Evolutionary conservation across 2,113 vertebrate species (phyloP).

Genomic region (Varanus komodoensis): DNA sequence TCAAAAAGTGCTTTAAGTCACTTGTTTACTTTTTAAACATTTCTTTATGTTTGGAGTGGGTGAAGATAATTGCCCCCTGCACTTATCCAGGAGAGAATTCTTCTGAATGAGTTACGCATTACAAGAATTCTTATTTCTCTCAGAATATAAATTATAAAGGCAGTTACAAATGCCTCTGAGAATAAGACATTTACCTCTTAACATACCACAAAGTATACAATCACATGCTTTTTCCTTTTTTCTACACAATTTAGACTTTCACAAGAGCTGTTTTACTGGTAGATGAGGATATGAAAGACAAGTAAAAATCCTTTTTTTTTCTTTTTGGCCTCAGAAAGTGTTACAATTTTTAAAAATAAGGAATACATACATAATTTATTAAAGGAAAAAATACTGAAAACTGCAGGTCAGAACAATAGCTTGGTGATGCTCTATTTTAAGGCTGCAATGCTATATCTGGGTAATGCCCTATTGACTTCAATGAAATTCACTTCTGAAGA

Average conservation of each 20-base stretch:
- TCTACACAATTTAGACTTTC: not conserved
- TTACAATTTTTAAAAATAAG: slow-evolving; percentile 26
- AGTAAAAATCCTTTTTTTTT: not conserved
- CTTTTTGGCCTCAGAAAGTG: slow-evolving; percentile 1
- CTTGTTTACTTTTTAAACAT: not conserved
- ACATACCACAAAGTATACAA: not conserved
- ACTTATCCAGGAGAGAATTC: not conserved
- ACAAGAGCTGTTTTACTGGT: slow-evolving; percentile 43
- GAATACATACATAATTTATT: not conserved
- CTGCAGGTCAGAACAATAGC: not conserved
- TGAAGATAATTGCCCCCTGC: not conserved
- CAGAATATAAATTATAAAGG: not conserved
- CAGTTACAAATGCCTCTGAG: not conserved
- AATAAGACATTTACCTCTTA: slow-evolving; percentile 34
- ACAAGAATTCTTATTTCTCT: not conserved
- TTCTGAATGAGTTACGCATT: not conserved
- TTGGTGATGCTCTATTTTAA: slow-evolving; percentile 27
- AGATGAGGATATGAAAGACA: not conserved
- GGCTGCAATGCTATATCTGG: not conserved
- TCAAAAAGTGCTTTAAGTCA: not conserved
- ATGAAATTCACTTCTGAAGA: not conserved
- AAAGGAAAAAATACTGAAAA: slow-evolving; percentile 2
- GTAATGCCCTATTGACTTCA: not conserved
- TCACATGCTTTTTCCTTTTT: not conserved
- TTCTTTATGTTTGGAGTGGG: not conserved